Percentiles rank a stretch among this genome's conserved stretches.
phyloP scores from a whole-genome alignment of 2,113 vertebrate species.

The Bos indicus region DNA sequence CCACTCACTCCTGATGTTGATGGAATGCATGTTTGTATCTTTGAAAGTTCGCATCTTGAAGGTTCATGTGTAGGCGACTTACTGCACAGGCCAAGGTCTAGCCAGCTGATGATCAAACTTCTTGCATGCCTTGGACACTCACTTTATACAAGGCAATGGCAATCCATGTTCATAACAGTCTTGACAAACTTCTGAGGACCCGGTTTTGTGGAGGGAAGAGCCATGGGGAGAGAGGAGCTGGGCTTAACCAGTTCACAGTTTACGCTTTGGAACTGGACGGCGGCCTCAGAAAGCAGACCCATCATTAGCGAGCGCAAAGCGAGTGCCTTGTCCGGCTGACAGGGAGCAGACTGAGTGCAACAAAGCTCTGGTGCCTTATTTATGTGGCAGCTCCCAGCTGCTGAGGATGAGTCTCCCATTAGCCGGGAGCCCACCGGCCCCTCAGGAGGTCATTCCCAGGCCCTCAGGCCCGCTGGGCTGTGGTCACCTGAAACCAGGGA shows the following conservation, averaged over 20 bases:
- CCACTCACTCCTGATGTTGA: neutral
- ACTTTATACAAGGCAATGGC: neutral
- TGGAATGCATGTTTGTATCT: neutral
- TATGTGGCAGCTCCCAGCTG: conserved; percentile 26
- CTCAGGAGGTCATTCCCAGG: neutral
- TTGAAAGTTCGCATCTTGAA: neutral
- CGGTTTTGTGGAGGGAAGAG: neutral
- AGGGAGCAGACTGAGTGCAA: neutral
- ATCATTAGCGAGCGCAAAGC: neutral
- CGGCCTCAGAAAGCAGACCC: neutral
- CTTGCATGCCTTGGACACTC: neutral
- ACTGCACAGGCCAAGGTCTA: neutral
- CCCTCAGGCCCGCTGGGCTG: neutral
- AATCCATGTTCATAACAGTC: neutral
- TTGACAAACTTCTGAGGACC: neutral
- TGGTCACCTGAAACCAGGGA: neutral
- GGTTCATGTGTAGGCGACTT: neutral
- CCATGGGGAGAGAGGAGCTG: neutral
- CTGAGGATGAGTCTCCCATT: neutral
- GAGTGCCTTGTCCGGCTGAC: neutral
- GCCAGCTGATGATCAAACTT: neutral
- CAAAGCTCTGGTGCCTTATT: neutral
- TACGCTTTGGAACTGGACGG: neutral
- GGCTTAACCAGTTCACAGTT: neutral
- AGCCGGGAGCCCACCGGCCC: neutral